Conservation (phyloP, 2,888 invertebrate genomes). For the Reticulitermes lucifugus region DNA sequence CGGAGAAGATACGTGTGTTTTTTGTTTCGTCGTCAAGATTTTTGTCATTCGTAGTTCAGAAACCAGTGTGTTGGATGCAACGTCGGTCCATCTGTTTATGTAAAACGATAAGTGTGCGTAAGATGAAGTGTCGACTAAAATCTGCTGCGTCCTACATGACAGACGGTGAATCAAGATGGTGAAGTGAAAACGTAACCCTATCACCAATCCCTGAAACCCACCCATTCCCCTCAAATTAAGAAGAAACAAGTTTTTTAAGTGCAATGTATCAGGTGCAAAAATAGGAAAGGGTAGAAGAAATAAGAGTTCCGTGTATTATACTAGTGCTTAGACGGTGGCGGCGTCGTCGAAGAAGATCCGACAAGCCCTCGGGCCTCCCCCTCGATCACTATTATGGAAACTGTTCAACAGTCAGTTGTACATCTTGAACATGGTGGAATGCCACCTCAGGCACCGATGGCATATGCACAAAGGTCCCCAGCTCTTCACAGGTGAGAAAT, state of each 20-base stretch:
- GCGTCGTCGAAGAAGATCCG: conserved; percentile 31
- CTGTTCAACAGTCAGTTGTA: conserved; percentile 52
- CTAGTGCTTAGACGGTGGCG: conserved; percentile 39
- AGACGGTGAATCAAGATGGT: conserved; percentile 35
- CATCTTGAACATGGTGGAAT: conserved; percentile 57
- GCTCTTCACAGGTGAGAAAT: conserved; percentile 57
- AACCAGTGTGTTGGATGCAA: neutral
- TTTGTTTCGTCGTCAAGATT: conserved; percentile 26
- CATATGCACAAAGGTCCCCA: conserved; percentile 57
- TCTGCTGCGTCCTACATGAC: conserved; percentile 8
- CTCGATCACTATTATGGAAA: conserved; percentile 51
- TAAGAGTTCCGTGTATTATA: conserved; percentile 37
- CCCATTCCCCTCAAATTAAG: conserved; percentile 19
- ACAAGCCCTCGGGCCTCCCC: conserved; percentile 43
- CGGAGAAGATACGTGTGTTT: conserved; percentile 20
- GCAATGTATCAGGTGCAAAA: conserved; percentile 35
- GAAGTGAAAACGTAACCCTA: conserved; percentile 35
- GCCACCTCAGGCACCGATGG: conserved; percentile 59
- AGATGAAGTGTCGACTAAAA: conserved; percentile 39
- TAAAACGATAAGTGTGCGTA: conserved; percentile 14
- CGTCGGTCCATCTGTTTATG: conserved; percentile 33
- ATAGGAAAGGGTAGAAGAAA: conserved; percentile 23
- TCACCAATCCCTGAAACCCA: neutral
- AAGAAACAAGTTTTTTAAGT: conserved; percentile 33
- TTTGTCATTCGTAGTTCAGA: neutral